Conservation (phyloP, 2,888 invertebrate genomes). For the Tortricodes alternella region DNA sequence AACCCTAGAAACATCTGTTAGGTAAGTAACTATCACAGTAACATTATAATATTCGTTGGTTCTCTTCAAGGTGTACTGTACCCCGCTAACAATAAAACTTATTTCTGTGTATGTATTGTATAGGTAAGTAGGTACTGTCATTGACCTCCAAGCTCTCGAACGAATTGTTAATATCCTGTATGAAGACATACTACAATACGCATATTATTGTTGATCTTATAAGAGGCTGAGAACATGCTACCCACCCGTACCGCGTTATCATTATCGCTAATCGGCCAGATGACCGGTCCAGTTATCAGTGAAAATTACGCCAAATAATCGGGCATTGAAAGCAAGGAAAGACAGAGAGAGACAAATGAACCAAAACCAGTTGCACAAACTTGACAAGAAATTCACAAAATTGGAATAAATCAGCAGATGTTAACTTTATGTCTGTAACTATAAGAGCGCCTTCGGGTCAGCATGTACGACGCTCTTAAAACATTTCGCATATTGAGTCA, state of each 20-base stretch:
- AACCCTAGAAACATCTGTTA: no score
- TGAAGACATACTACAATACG: conserved; percentile 19
- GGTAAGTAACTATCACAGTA: no score
- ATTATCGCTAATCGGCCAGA: conserved; percentile 39
- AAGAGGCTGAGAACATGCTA: conserved; percentile 12
- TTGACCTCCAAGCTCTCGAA: conserved; percentile 61
- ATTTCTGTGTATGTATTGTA: conserved; percentile 8
- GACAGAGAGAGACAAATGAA: conserved; percentile 60
- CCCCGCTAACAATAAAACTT: neutral
- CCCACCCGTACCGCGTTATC: conserved; percentile 39
- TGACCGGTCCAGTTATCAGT: conserved; percentile 27
- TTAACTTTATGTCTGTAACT: conserved; percentile 35
- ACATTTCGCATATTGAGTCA: conserved; percentile 52
- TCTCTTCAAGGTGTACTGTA: no score
- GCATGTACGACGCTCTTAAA: conserved; percentile 40
- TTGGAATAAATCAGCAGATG: conserved; percentile 32
- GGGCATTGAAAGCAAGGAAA: conserved; percentile 57
- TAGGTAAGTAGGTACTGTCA: conserved; percentile 50
- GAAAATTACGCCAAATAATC: conserved; percentile 57
- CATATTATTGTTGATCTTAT: conserved; percentile 20
- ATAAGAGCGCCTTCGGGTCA: conserved; percentile 39
- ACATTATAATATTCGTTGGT: no score
- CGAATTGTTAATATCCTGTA: conserved; percentile 69
- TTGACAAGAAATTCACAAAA: conserved; percentile 70
- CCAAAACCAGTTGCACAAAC: conserved; percentile 71